A percentile compares a stretch with the other conserved stretches of the same genome.
Conservation (phyloP, 2,888 invertebrate genomes). For the Andrena flavipes region DNA sequence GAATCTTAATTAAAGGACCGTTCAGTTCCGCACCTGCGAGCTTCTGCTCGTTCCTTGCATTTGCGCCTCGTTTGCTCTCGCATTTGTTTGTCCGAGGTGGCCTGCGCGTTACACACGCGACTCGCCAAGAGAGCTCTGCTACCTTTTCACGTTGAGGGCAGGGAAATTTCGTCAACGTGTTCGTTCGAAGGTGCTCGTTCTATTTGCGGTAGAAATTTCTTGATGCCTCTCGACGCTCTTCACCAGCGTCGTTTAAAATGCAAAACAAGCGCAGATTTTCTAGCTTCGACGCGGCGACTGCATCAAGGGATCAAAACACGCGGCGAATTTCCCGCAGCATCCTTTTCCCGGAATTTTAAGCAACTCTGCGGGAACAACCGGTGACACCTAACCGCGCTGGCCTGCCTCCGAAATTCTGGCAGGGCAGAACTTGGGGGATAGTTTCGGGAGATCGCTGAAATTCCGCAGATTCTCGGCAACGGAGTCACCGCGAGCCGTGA, state of each 20-base stretch:
- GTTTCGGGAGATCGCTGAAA: constrained; percentile 45
- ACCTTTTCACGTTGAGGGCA: too few species aligned
- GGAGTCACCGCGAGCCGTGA: constrained; percentile 11
- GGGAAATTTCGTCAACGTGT: too few species aligned
- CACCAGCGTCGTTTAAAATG: too few species aligned
- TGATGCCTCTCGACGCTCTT: too few species aligned
- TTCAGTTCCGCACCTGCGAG: constrained; percentile 1
- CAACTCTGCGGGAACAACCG: constrained; percentile 25
- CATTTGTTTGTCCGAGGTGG: background rate
- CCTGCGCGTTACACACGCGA: too few species aligned
- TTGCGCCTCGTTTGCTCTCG: background rate
- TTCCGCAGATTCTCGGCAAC: constrained; percentile 34
- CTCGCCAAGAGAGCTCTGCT: too few species aligned
- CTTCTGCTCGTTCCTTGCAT: background rate
- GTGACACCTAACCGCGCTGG: constrained; percentile 5
- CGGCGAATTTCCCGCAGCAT: background rate
- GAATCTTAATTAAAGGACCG: constrained; percentile 8
- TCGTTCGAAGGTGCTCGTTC: too few species aligned
- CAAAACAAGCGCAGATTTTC: too few species aligned
- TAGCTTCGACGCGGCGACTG: too few species aligned
- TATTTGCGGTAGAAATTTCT: too few species aligned
- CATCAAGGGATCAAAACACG: background rate
- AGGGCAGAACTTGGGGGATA: constrained; percentile 43
- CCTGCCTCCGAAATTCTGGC: constrained; percentile 24
- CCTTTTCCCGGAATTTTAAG: constrained; percentile 49